These are phyloP conservation scores for Sericinus montela DNA, from an alignment of 2,888 invertebrate genomes.

Conservation along the genomic window DNA sequence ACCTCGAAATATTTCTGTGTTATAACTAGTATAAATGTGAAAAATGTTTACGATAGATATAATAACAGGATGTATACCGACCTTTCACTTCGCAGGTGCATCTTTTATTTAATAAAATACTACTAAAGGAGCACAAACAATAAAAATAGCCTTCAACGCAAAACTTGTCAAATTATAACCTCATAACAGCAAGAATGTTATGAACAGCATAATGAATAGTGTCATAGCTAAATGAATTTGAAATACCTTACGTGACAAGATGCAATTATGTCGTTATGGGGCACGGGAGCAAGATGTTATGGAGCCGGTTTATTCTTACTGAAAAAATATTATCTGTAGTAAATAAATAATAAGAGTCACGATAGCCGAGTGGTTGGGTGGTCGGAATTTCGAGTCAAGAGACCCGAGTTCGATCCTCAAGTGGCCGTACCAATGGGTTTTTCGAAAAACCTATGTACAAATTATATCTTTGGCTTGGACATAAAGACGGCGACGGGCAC, in stretches of 20 bases:
- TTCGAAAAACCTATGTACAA: no score
- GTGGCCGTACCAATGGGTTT: no score
- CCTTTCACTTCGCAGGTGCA: not conserved
- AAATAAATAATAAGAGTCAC: no score
- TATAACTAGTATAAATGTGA: not conserved
- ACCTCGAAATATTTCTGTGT: no score
- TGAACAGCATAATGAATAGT: no score
- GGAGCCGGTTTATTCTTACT: not conserved
- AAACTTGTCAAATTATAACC: no score
- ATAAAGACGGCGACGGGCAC: no score
- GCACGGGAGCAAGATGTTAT: not conserved
- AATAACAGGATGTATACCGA: not conserved
- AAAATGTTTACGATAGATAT: not conserved
- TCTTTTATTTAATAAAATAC: not conserved
- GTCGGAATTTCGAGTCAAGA: no score
- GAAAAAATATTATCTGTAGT: constrained; percentile 1
- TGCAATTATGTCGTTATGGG: not conserved
- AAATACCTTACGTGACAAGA: not conserved
- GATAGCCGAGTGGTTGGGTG: no score
- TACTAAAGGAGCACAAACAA: not conserved
- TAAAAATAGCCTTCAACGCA: not conserved
- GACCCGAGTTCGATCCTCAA: no score
- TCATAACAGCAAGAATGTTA: not conserved
- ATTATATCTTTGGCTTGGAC: no score
- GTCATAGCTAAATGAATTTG: not conserved